Conservation (phyloP, 2,888 invertebrate species). For the Philereme vetulata region DNA sequence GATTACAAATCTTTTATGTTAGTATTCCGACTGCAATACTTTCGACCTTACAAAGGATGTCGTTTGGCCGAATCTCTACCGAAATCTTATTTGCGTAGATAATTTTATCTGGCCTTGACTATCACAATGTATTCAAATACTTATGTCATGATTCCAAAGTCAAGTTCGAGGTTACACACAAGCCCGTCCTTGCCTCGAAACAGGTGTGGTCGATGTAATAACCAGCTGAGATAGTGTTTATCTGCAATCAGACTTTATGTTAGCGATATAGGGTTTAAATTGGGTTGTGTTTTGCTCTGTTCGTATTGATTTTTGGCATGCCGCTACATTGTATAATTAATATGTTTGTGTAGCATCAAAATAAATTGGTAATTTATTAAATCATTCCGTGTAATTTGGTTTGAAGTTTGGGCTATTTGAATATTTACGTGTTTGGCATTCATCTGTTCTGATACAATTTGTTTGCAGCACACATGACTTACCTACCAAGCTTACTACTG, state of each 20-base stretch:
- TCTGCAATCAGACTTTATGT: slow-evolving; percentile 4
- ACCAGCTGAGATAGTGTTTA: slow-evolving; percentile 14
- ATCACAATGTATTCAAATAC: slow-evolving; percentile 13
- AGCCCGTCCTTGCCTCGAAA: slow-evolving; percentile 18
- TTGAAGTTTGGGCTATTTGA: slow-evolving; percentile 15
- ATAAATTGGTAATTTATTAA: slow-evolving; percentile 19
- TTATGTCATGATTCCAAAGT: slow-evolving; percentile 20
- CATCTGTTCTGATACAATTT: not conserved
- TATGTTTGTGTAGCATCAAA: slow-evolving; percentile 23
- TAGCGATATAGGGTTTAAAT: slow-evolving; percentile 2
- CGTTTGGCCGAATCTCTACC: not conserved
- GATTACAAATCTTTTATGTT: too few relatives aligned
- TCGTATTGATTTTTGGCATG: slow-evolving; percentile 25
- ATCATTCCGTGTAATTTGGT: slow-evolving; percentile 15
- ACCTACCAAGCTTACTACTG: too few relatives aligned
- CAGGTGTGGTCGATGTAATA: slow-evolving; percentile 27
- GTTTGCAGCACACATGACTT: too few relatives aligned
- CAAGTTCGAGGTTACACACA: slow-evolving; percentile 34
- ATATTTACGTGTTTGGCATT: slow-evolving; percentile 10
- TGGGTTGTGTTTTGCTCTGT: not conserved
- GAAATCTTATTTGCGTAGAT: slow-evolving; percentile 23
- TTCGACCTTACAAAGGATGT: too few relatives aligned
- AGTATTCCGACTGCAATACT: too few relatives aligned
- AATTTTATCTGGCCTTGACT: slow-evolving; percentile 28
- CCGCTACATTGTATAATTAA: slow-evolving; percentile 18